Base-by-base conservation (phyloP, 2,113 vertebrate genomes). In the Corythoichthys intestinalis region DNA sequence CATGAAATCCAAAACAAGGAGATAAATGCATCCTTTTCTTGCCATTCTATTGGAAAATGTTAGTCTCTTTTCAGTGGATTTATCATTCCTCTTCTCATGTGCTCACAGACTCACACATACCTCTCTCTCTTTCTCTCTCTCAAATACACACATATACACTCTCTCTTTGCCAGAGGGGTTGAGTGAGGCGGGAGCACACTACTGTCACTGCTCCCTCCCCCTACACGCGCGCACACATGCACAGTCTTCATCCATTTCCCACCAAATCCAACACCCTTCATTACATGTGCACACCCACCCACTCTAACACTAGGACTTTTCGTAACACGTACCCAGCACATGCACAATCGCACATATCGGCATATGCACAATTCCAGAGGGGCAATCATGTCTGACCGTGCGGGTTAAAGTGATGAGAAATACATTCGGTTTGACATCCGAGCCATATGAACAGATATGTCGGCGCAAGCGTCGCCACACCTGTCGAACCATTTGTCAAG, bases 401-500 rank as follows among this genome's bases (percentile, higher is more conserved):
- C 4, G 5, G 58, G 6, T 39, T 17, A 39, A 2, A 61, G n/a
- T 44, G 17, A 41, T n/a, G 59, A 20, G 15, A 9, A 61, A 61
- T 2, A 38, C 37, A 60, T 60, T 66, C 44, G 15, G 15, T 44
- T 11, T 44, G 56, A 60, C 6, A 53, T 38, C 15, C 7, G 1
- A 39, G 59, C 39, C 39, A 44, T 20, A 17, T 62, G 17, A 61
- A 44, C 69, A 10, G 59, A 39, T 44, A 37, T 64, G 54, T 44
- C 20, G 39, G 35, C 64, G 38, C 65, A 70, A 44, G 58, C 63
- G 8, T 60, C 14, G 44, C 64, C 74, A 75, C 88, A 90, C 81
- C 88, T 89, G 87, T 89, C 71, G 57, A n/a, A 72, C 73, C 79
- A 88, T 90, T 87, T 90, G 86, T 85, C 81, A 73, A 15, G 41